Conservation (phyloP, 2,888 invertebrate species). For the Parnassius mnemosyne region DNA sequence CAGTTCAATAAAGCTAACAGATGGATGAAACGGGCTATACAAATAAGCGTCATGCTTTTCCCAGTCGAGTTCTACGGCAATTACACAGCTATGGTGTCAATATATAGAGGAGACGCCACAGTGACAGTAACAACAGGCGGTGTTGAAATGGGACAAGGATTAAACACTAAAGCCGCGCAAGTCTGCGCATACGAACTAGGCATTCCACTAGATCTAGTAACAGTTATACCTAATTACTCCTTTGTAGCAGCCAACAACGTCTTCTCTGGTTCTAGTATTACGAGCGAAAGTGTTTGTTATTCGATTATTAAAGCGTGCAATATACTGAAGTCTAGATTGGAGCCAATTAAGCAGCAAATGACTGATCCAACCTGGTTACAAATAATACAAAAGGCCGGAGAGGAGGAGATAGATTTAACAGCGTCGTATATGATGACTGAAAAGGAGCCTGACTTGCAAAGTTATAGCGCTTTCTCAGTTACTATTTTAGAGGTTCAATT, state of each 20-base stretch:
- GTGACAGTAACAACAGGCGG: slow-evolving; percentile 86
- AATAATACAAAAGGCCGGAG: slow-evolving; percentile 77
- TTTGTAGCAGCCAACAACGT: slow-evolving; percentile 82
- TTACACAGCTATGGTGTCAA: slow-evolving; percentile 81
- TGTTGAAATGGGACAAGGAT: slow-evolving; percentile 88
- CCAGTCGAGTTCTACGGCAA: slow-evolving; percentile 78
- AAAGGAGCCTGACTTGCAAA: slow-evolving; percentile 68
- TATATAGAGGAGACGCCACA: slow-evolving; percentile 85
- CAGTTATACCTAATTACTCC: slow-evolving; percentile 81
- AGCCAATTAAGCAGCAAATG: slow-evolving; percentile 73
- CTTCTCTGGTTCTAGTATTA: slow-evolving; percentile 84
- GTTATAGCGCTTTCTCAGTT: slow-evolving; percentile 82
- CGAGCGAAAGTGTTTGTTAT: slow-evolving; percentile 82
- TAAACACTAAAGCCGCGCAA: slow-evolving; percentile 89
- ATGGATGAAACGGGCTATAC: slow-evolving; percentile 87
- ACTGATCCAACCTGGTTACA: slow-evolving; percentile 80
- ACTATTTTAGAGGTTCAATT: slow-evolving; percentile 83
- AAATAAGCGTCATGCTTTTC: slow-evolving; percentile 84
- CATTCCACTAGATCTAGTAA: slow-evolving; percentile 82
- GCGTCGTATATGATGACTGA: slow-evolving; percentile 81
- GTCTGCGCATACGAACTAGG: slow-evolving; percentile 87
- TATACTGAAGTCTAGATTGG: slow-evolving; percentile 76
- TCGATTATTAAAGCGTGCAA: slow-evolving; percentile 82
- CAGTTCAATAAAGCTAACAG: slow-evolving; percentile 84
- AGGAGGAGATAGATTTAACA: slow-evolving; percentile 79